These are phyloP conservation scores for Eupithecia inturbata DNA, from an alignment of 2,888 invertebrate genomes.

Conservation along the genomic window DNA sequence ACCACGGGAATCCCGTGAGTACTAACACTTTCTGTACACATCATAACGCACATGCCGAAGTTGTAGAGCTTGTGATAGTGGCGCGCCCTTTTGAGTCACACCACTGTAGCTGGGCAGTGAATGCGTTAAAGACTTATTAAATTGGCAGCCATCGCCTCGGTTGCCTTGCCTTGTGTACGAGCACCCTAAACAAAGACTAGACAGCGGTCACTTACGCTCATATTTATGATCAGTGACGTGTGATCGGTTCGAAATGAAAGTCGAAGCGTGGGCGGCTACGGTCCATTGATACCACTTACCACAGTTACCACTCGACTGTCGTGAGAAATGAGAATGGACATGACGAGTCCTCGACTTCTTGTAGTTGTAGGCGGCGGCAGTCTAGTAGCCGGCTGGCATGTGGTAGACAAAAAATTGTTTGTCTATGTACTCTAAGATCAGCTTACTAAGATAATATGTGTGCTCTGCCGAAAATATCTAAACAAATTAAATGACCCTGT, in stretches of 20 bases:
- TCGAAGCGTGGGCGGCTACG: conserved; percentile 73
- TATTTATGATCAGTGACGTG: conserved; percentile 59
- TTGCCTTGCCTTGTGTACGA: not conserved
- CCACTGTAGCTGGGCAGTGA: not conserved
- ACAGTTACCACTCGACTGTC: conserved; percentile 56
- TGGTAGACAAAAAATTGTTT: conserved; percentile 14
- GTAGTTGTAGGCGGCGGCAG: conserved; percentile 13
- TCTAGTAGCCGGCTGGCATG: conserved; percentile 29
- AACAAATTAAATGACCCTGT: not conserved
- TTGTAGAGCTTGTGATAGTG: not conserved
- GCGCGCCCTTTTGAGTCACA: not conserved
- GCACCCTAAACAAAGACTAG: conserved; percentile 56
- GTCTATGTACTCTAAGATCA: not conserved
- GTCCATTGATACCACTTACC: conserved; percentile 43
- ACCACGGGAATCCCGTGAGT: too few relatives aligned
- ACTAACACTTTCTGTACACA: not conserved
- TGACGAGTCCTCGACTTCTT: conserved; percentile 55
- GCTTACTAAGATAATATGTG: conserved; percentile 4
- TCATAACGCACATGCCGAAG: not conserved
- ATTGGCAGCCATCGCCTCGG: not conserved
- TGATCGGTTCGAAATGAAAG: conserved; percentile 75
- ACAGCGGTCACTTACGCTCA: conserved; percentile 51
- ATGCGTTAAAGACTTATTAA: not conserved
- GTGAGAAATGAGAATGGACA: conserved; percentile 74
- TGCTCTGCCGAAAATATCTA: conserved; percentile 4